Percentiles rank a stretch among this genome's conserved stretches.
Evolutionary conservation across 2,113 vertebrate genomes (phyloP).

Genomic region (Anguilla japonica): DNA sequence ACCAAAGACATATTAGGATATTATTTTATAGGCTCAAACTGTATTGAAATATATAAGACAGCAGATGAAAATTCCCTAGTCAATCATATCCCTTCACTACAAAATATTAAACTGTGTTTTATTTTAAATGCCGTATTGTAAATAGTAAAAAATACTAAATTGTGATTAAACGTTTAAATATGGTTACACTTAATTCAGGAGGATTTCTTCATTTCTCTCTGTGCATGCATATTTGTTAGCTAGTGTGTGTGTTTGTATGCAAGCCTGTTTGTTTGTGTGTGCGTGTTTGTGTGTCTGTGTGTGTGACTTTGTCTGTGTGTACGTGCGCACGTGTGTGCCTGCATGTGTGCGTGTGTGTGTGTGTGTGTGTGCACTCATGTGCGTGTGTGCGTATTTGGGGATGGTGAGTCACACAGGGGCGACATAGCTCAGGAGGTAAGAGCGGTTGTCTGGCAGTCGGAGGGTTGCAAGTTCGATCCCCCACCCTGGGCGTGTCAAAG

Average conservation of each 20-base stretch:
- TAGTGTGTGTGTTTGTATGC: no score
- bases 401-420: neutral
- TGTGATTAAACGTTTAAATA: neutral
- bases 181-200: neutral
- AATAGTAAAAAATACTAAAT: neutral
- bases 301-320: neutral
- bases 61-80: neutral
- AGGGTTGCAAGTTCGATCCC: no score
- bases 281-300: neutral
- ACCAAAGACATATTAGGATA: neutral
- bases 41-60: neutral
- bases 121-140: neutral
- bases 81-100: neutral
- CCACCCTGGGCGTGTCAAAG: no score
- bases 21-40: neutral
- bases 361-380: neutral
- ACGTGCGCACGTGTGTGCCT: no score
- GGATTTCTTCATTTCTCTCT: neutral
- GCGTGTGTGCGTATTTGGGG: slow-evolving; percentile 20
- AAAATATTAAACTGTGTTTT: neutral
- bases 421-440: no score
- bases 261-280: neutral
- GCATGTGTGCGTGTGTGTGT: neutral
- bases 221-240: neutral
- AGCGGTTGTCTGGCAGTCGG: no score